Percentiles rank a stretch among this genome's conserved stretches.
Conservation (phyloP, 2,113 vertebrate species). For the Platysteira castanea region DNA sequence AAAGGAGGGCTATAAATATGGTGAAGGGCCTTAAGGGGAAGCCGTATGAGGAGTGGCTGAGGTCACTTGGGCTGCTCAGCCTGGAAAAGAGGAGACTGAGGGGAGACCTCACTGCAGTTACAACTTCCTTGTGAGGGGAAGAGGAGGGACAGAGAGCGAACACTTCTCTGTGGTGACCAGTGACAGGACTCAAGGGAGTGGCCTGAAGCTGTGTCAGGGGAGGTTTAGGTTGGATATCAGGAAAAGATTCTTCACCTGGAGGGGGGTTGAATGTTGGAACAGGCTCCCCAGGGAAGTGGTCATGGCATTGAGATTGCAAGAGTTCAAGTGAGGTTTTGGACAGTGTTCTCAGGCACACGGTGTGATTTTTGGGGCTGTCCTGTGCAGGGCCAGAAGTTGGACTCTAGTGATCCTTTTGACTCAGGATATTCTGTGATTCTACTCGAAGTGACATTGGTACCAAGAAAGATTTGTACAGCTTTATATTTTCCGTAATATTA, state of each 20-base stretch:
- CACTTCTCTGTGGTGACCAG: not conserved
- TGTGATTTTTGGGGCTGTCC: not conserved
- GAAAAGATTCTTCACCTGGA: not conserved
- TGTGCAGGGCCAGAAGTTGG: not conserved
- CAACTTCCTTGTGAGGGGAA: rapidly evolving
- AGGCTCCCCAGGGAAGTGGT: not conserved
- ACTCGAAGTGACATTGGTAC: not conserved
- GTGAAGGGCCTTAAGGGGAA: not conserved
- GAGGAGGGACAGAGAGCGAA: not conserved
- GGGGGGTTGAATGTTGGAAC: not conserved
- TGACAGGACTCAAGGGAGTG: not conserved
- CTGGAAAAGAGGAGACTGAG: not conserved
- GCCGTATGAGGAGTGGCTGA: rapidly evolving
- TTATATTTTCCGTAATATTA: not conserved
- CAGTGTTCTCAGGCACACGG: not conserved
- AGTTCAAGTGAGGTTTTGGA: not conserved
- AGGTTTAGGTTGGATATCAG: not conserved
- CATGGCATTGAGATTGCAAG: not conserved
- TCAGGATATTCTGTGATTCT: not conserved
- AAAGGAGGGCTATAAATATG: not conserved
- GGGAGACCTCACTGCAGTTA: not conserved
- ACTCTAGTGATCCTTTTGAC: not conserved
- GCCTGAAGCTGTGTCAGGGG: not conserved
- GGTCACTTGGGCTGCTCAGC: not conserved
- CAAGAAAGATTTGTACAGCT: not conserved